Evolutionary conservation across 2,113 vertebrate species (phyloP), one percentile per base, ranked within the genome.

Genomic region (Archocentrus centrarchus): DNA sequence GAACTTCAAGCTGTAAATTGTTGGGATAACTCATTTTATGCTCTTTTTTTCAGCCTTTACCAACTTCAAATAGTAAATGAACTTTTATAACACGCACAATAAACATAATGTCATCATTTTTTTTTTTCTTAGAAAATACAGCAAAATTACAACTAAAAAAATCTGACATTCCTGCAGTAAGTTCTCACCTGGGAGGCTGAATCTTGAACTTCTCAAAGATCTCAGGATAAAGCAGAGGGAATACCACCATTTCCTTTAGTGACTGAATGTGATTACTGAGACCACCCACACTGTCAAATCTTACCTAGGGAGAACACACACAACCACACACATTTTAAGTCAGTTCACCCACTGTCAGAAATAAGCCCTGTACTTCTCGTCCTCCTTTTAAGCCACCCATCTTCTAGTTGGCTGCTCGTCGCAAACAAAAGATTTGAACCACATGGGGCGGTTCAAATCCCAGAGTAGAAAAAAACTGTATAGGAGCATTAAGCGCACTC

Each of bases 161-260:
- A 55, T 18, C 10, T n/a, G 7, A 32, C 0, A 73, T 13, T 53
- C 27, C 32, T 55, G 0, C 27, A 55, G 7, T 8, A 24, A 0
- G 15, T 0, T 83, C 87, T 88, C 94, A 99, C 98, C 98, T 97
- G 83, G 98, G 98, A 88, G 98, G 98, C 81, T 99, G 98, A 91
- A 99, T 99, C 96, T 98, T 99, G 93, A 99, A 99, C 94, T 96
- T 98, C 93, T 99, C 98, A 96, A 99, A 99, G 90, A 99, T 95
- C 94, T 99, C 98, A 22, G 98, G 98, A 87, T 99, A 99, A 59
- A 99, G 94, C 90, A 99, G 96, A 73, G 98, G 98, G 93, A 99
- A 99, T 83, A 99, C 97, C 10, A 99, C 98, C 98, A 99, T 99
- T 95, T 99, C 98, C 91, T 99, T 99, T 58, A 99, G 96, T 70